Base-by-base conservation (phyloP, 2,113 vertebrate species). In the Cyanoderma ruficeps region DNA sequence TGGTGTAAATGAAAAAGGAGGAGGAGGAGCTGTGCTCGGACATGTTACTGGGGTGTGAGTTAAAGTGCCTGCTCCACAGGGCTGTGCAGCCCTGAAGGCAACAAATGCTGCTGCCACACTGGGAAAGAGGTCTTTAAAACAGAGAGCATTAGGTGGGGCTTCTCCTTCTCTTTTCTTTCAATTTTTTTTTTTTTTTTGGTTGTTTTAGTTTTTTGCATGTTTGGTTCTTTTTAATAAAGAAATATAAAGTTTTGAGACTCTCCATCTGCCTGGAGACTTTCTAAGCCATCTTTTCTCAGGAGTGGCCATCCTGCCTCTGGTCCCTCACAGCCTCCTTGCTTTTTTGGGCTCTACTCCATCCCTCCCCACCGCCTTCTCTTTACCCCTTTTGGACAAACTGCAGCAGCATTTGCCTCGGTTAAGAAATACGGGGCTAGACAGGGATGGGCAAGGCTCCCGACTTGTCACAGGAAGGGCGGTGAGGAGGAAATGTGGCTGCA, bases 41-140 rank as follows among this genome's bases (percentile, higher is more conserved):
- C 0, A 0, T 1, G 6, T 23, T 63, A 15, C 28, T 57, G 50
- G n/a, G 15, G 4, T 10, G 50, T 11, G 46, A 23, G 6, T 22
- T 7, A 17, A 23, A 61, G 12, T 8, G 24, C 42, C 28, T 5
- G 1, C 25, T 91, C 11, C 33, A 20, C 0, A 7, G 44, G 68
- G 30, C 30, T 49, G 30, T 52, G 68, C 28, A 59, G 39, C 22
- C 37, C 37, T 0, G 2, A 64, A 72, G 68, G 67, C 10, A 5
- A 7, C 1, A 11, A 3, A 46, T 47, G 57, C 63, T 42, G 71
- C 57, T 81, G 53, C 46, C 49, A 23, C 2, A 0, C 1, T 23
- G n/a, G 46, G 24, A 69, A 69, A 52, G 31, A 4, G 25, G 11
- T 37, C 19, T 74, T 84, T 12, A 37, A 87, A 84, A 61, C 9